Base-by-base conservation (phyloP, 2,797 vertebrate genomes). In the Girardinus metallicus region DNA sequence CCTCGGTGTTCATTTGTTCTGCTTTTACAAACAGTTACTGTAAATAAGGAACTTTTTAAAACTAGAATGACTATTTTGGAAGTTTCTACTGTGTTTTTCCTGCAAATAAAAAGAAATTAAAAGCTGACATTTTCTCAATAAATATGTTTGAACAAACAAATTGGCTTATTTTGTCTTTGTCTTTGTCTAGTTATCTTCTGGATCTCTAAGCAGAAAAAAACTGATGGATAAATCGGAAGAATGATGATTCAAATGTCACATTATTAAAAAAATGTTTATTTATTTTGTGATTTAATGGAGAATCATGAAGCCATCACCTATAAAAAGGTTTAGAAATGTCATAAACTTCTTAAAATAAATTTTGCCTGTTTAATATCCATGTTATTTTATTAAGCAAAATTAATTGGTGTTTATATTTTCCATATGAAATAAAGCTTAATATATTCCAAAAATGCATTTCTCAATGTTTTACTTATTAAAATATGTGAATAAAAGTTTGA, bases 81-180 rank as follows among this genome's bases (percentile, higher is more conserved):
- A 84, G 64, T 94, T 95, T 95, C 73, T 94, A 93, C 77, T 78
- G 72, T 79, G 68, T 80, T 83, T 86, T 64, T n/a, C 85, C 41
- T 75, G 41, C 47, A 85, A 83, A 82, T 85, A 76, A 77, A 81
- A 82, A 85, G 55, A 83, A 84, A 68, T 21, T 90, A 84, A 91
- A 77, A 83, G 87, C 79, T 87, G 47, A 80, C 34, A 85, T 75
- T 75, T 91, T 75, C 82, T 90, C 77, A 95, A 93, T 93, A 92
- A 94, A 92, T 74, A 26, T 74, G 31, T 86, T 92, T 91, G 29
- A 88, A 74, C 62, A 73, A 68, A 39, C 41, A 1, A 6, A 74
- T 74, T 70, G 53, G 34, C 79, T 75, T 36, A 0, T 55, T 74
- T 77, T 78, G 16, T 47, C 15, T 74, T 77, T 78, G 16, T 47